Evolutionary conservation across 1,140 invertebrate species (phyloP).

Genomic region (Drosophila mayri): DNA sequence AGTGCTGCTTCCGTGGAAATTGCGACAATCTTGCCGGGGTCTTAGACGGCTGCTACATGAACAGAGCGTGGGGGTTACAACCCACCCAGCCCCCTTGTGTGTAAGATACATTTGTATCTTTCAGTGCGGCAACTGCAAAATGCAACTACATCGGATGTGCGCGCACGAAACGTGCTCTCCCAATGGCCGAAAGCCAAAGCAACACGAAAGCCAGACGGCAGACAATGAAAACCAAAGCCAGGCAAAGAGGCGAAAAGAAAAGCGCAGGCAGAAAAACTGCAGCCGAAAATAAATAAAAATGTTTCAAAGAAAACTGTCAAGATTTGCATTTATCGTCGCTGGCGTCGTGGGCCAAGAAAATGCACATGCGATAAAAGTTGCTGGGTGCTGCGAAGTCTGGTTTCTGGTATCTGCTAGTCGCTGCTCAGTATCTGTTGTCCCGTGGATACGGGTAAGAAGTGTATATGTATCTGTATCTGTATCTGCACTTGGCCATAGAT

Average conservation of each 20-base stretch:
- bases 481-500: constrained; percentile 38
- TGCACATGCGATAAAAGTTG: constrained; percentile 75
- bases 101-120: constrained; percentile 54
- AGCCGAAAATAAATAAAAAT: constrained; percentile 79
- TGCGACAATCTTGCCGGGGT: constrained; percentile 45
- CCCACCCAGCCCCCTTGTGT: constrained; percentile 10
- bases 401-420: constrained; percentile 38
- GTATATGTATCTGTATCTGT: constrained; percentile 37
- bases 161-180: constrained; percentile 77
- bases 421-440: constrained; percentile 47
- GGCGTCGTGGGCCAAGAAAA: constrained; percentile 69
- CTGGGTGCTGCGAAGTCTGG: constrained; percentile 44
- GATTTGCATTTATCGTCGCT: constrained; percentile 77
- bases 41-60: neutral
- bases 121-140: constrained; percentile 49
- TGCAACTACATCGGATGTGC: constrained; percentile 60
- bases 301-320: constrained; percentile 81
- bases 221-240: constrained; percentile 74
- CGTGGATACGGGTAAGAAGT: constrained; percentile 38
- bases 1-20: constrained; percentile 59
- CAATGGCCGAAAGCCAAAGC: constrained; percentile 58
- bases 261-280: constrained; percentile 43
- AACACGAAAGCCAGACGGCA: constrained; percentile 38
- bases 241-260: constrained; percentile 41
- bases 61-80: constrained; percentile 4